Evolutionary conservation across 2,113 vertebrate genomes (phyloP), one percentile per base, ranked within the genome.

Genomic region (Trichechus manatus): DNA sequence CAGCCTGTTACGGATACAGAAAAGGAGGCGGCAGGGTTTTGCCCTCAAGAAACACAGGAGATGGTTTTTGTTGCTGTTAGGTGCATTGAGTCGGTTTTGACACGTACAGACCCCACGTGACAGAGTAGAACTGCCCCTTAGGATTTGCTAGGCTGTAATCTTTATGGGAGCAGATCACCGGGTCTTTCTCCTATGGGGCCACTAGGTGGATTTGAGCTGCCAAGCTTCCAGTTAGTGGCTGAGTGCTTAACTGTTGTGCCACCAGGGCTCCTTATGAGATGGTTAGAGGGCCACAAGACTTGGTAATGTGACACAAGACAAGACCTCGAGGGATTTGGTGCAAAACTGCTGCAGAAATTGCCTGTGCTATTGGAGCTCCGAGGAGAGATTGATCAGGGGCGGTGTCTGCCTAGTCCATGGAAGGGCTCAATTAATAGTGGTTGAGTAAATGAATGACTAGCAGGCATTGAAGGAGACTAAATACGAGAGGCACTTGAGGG

Each of bases 1-100:
- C 1, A 1, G 9, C 29, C 5, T 3, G 2, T 1, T 10, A 25
- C 47, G 31, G 10, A 3, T 29, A 36, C 1, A 3, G 81, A 22
- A 78, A 75, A 5, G 29, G 20, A 1, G 29, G 88, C 77, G 23
- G n/a, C 6, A 7, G 42, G 10, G 39, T 25, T 78, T 7, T 33
- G 33, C 7, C 56, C 19, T 75, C 17, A 29, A 9, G 81, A 36
- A 42, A 15, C 17, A 70, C 13, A 17, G 1, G 66, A 17, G 31
- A 53, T 53, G 13, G 50, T 53, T 53, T 10, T 6, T 14, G 66
- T 15, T 70, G 66, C 4, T 70, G 33, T 6, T 70, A 29, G 50
- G 27, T 66, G 64, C 6, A 39, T 66, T 27, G 66, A 33, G 66
- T 68, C 3, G 11, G n/a, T n/a, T n/a, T 17, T 1, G 11, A 68